Conservation (phyloP, 64 coral and sea anemone genomes). For the Trachythela sp. region DNA sequence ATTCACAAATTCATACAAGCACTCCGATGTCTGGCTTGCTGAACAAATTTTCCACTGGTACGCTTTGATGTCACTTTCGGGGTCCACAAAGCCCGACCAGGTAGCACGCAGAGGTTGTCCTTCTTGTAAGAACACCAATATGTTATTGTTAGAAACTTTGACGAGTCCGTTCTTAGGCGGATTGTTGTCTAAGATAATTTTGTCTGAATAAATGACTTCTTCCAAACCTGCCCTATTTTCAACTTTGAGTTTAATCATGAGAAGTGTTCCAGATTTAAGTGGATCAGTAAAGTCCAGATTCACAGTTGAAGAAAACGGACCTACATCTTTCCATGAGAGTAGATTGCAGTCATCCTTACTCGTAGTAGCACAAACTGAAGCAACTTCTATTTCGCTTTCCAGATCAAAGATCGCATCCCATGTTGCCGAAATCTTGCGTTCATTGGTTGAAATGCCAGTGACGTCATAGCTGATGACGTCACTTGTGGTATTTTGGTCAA, state of each 20-base stretch:
- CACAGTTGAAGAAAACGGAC: not conserved
- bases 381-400: not conserved
- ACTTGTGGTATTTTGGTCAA: not conserved
- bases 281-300: not conserved
- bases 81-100: not conserved
- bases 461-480: not conserved
- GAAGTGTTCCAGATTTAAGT: conserved; percentile 57
- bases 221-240: conserved; percentile 59
- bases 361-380: not conserved
- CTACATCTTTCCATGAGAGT: not conserved
- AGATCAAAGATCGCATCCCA: not conserved
- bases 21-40: not conserved
- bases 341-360: not conserved
- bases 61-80: not conserved
- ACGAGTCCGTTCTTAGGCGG: conserved; percentile 63
- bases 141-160: not conserved
- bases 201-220: conserved; percentile 57
- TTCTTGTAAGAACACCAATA: conserved; percentile 7
- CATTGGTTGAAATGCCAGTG: not conserved
- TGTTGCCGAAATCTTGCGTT: not conserved
- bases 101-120: not conserved
- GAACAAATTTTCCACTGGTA: not conserved
- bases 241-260: conserved; percentile 57
- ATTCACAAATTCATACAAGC: not conserved
- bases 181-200: conserved; percentile 61